Evolutionary conservation across 2,113 vertebrate species (phyloP).

Genomic region (Nothocercus julius): DNA sequence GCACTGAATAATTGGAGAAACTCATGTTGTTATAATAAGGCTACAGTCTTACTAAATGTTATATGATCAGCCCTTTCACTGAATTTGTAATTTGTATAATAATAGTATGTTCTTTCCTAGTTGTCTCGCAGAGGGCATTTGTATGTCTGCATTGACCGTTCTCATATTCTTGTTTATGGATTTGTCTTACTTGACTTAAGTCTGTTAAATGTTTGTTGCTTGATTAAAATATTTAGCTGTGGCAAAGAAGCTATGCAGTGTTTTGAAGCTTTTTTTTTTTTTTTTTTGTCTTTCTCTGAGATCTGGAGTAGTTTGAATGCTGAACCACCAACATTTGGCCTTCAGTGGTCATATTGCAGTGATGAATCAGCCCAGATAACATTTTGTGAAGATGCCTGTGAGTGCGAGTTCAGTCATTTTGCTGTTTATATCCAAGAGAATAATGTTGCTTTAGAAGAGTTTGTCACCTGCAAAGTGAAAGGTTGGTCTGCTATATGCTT

Average conservation of each 20-base stretch:
- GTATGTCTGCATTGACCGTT: background rate
- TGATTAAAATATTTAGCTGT: background rate
- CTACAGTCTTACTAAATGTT: background rate
- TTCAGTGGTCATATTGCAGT: background rate
- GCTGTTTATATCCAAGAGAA: background rate
- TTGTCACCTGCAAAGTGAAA: accelerated
- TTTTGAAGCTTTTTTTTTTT: background rate
- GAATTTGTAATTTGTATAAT: background rate
- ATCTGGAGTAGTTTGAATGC: background rate
- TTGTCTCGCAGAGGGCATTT: accelerated
- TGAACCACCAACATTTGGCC: background rate
- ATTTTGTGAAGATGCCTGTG: background rate
- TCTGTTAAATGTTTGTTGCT: background rate
- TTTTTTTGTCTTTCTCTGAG: background rate
- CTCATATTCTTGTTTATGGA: background rate
- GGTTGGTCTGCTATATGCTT: background rate
- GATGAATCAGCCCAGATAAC: background rate
- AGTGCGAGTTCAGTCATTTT: background rate
- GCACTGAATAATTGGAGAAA: background rate
- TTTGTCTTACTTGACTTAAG: background rate
- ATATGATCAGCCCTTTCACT: background rate
- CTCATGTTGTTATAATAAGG: background rate
- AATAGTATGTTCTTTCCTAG: background rate
- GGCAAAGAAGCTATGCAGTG: background rate
- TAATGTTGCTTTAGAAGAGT: background rate